Evolutionary conservation across 2,113 vertebrate species (phyloP).

Genomic region (Cephalopterus ornatus): DNA sequence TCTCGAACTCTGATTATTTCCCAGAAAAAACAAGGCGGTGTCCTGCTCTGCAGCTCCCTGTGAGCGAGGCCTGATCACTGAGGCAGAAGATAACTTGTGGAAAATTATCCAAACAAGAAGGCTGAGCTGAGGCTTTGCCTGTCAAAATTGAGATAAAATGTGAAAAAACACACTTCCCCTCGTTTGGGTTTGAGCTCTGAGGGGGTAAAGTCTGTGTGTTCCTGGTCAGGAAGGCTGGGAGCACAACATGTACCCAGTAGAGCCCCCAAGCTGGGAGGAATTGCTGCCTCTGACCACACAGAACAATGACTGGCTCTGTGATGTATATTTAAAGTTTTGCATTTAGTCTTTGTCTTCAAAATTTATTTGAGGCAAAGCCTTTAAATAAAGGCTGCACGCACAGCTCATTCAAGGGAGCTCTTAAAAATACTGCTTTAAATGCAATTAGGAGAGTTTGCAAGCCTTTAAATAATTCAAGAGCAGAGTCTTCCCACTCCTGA

Average conservation of each 20-base stretch:
- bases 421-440: neutral
- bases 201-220: neutral
- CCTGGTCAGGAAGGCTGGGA: neutral
- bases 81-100: neutral
- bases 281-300: neutral
- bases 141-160: neutral
- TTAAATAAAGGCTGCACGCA: neutral
- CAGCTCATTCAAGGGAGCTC: neutral
- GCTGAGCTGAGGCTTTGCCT: neutral
- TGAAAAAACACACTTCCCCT: neutral
- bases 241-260: neutral
- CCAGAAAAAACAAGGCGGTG: neutral
- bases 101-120: neutral
- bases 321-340: neutral
- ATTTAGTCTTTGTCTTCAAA: neutral
- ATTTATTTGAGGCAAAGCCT: neutral
- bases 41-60: neutral
- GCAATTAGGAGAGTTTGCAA: constrained; percentile 36
- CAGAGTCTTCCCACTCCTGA: constrained; percentile 21
- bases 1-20: neutral
- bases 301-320: neutral
- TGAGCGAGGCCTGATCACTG: neutral
- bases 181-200: neutral
- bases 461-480: constrained; percentile 25
- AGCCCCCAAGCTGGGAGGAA: neutral